These are phyloP conservation scores for Bellardia pandia DNA, from an alignment of 2,888 invertebrate species.

Conservation along the genomic window DNA sequence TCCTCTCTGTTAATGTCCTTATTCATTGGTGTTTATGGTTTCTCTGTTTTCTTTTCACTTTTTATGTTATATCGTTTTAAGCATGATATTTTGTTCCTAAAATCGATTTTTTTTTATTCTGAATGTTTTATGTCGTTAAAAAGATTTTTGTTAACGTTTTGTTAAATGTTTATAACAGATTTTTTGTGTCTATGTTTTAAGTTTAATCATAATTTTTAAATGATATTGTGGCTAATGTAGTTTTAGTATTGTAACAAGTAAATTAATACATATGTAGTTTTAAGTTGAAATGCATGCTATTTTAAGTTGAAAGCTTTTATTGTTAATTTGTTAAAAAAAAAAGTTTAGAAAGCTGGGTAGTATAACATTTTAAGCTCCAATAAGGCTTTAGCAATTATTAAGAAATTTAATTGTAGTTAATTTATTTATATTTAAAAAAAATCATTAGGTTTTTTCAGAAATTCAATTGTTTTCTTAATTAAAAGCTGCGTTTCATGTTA, in stretches of 20 bases:
- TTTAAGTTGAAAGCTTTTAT: conserved; percentile 56
- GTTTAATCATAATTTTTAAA: neutral
- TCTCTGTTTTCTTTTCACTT: conserved; percentile 29
- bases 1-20: conserved; percentile 44
- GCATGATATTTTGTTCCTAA: conserved; percentile 32
- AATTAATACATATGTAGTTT: conserved; percentile 16
- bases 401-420: no score
- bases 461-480: no score
- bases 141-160: conserved; percentile 1
- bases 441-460: no score
- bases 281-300: conserved; percentile 44
- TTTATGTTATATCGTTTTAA: conserved; percentile 14
- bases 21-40: conserved; percentile 51
- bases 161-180: conserved; percentile 10
- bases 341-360: no score
- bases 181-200: neutral
- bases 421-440: no score
- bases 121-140: neutral
- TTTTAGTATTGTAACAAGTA: neutral
- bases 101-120: conserved; percentile 1
- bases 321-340: neutral
- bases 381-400: no score
- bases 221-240: neutral
- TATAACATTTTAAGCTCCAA: no score
- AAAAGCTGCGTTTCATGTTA: no score